Evolutionary conservation across 2,113 vertebrate genomes (phyloP), one percentile per base, ranked within the genome.

Genomic region (Budorcas taxicolor): DNA sequence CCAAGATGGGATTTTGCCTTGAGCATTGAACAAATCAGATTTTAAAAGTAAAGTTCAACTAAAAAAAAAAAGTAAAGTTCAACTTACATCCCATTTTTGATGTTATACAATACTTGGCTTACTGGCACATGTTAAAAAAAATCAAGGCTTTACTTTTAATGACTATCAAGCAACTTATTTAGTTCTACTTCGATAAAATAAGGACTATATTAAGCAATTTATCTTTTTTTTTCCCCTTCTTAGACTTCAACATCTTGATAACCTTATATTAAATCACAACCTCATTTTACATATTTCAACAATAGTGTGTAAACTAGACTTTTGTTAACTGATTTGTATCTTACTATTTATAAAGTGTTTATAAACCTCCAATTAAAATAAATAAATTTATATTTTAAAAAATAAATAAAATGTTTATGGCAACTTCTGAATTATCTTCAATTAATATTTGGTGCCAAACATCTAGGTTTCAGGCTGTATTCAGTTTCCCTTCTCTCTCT

Each of bases 261-360:
- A 91, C 55, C 57, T 76, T 88, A 64, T 4, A 82, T 36, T 45
- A 97, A 95, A 91, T 86, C 7, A 19, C 62, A 71, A 76, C 71
- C 12, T 76, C 67, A 85, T 89, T 93, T 83, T 95, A 89, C 7
- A 91, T 78, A 91, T 91, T 86, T 95, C 40, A 89, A 87, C 80
- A 90, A 86, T 81, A 78, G 58, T 92, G 15, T 94, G 14, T 86
- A 91, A 94, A 90, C 3, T 93, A n/a, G 14, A 87, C 62, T 96
- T 96, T 64, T 87, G 91, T 53, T 80, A 74, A 71, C 25, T 81
- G 33, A 78, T 86, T 83, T 95, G 36, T 45, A 57, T 78, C 47
- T 82, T 85, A 81, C 55, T 97, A 92, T 67, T 97, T 97, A 95
- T 74, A 94, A 83, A 95, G 90, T 81, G 15, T 74, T 96, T 90